Evolutionary conservation across 92 coral and sea anemone genomes (phyloP).

Genomic region (Scolanthus callimorphus): DNA sequence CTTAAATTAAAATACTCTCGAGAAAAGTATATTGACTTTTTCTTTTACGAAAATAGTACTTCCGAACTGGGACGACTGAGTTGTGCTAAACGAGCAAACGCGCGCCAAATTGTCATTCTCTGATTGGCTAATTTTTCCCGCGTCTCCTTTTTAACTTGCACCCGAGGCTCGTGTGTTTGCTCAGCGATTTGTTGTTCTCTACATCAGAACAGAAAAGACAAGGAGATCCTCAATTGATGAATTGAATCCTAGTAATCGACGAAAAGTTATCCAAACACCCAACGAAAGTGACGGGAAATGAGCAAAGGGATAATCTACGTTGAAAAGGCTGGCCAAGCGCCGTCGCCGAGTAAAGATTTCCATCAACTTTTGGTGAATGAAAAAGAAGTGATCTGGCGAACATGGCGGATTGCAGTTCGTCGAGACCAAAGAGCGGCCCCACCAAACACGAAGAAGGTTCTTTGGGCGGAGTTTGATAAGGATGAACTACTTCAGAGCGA

Average conservation of each 20-base stretch:
- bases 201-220: no score
- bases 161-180: no score
- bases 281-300: conserved; percentile 36
- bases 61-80: no score
- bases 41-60: no score
- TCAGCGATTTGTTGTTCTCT: no score
- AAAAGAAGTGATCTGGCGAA: conserved; percentile 87
- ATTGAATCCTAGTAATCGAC: no score
- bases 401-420: conserved; percentile 94
- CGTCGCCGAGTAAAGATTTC: conserved; percentile 96
- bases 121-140: conserved; percentile 4
- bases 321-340: conserved; percentile 94
- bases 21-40: no score
- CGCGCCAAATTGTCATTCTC: conserved; percentile 1
- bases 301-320: conserved; percentile 61
- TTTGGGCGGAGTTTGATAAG: conserved; percentile 91
- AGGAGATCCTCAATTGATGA: no score
- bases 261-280: no score
- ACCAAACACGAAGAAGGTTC: conserved; percentile 80
- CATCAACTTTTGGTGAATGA: conserved; percentile 90
- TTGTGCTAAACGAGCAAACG: no score
- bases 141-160: no score
- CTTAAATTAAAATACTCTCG: no score
- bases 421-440: conserved; percentile 90
- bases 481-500: conserved; percentile 90